A percentile compares a stretch with the other conserved stretches of the same genome.
phyloP scores from a whole-genome alignment of 1,140 invertebrate genomes.

The Venturia canescens region DNA sequence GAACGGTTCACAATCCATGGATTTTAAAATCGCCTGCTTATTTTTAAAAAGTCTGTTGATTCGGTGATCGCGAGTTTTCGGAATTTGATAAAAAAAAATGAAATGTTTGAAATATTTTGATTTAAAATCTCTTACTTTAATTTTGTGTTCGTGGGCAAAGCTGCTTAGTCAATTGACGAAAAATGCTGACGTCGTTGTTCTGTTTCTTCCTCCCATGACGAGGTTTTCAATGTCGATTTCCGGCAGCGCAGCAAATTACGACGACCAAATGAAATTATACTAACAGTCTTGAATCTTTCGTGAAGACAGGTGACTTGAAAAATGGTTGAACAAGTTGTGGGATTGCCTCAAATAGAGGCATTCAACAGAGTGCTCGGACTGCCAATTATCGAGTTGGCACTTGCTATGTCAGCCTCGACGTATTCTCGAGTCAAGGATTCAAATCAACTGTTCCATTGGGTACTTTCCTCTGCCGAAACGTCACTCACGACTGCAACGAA shows the following conservation, averaged over 20 bases:
- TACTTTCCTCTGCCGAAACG: slow-evolving; percentile 82
- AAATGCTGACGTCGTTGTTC: too few relatives aligned
- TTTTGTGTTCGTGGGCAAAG: too few relatives aligned
- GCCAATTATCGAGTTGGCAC: slow-evolving; percentile 78
- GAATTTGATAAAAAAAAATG: too few relatives aligned
- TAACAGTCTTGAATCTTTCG: neutral
- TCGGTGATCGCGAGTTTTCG: too few relatives aligned
- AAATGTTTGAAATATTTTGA: too few relatives aligned
- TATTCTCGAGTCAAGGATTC: slow-evolving; percentile 79
- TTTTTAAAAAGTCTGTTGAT: too few relatives aligned
- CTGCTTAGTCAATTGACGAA: too few relatives aligned
- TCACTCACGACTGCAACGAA: slow-evolving; percentile 80
- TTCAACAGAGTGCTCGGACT: slow-evolving; percentile 78
- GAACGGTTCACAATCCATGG: too few relatives aligned
- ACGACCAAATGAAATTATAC: neutral
- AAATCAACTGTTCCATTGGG: slow-evolving; percentile 80
- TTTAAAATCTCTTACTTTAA: too few relatives aligned
- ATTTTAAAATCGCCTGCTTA: too few relatives aligned
- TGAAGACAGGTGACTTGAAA: slow-evolving; percentile 22
- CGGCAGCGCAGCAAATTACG: neutral
- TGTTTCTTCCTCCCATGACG: too few relatives aligned
- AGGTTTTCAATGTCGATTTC: too few relatives aligned
- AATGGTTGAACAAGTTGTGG: slow-evolving; percentile 59
- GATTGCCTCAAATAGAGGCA: slow-evolving; percentile 77
- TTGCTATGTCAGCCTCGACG: slow-evolving; percentile 77